phyloP scores from a whole-genome alignment of 2,888 invertebrate genomes.

The Stenurella melanura region DNA sequence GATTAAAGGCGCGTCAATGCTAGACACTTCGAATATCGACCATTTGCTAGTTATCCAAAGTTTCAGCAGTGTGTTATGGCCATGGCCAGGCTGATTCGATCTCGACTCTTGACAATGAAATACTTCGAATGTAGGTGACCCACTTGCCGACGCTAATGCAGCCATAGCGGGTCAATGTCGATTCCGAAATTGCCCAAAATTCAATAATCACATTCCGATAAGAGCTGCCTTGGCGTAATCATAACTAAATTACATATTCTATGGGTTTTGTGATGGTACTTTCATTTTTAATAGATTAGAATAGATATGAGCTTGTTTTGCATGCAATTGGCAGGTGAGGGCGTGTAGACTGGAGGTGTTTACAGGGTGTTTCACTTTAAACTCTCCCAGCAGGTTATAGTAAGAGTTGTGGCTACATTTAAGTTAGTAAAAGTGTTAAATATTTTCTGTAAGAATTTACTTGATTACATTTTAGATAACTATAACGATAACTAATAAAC shows the following conservation, averaged over 20 bases:
- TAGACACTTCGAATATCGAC: conserved; percentile 34
- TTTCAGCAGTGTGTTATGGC: conserved; percentile 52
- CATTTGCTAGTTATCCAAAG: conserved; percentile 26
- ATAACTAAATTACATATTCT: background rate
- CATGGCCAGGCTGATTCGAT: conserved; percentile 60
- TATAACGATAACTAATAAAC: too few species aligned
- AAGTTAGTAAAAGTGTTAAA: too few species aligned
- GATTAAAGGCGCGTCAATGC: conserved; percentile 34
- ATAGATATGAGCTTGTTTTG: background rate
- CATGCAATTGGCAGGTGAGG: background rate
- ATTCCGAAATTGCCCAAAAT: conserved; percentile 52
- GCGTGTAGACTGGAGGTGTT: background rate
- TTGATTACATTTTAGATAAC: too few species aligned
- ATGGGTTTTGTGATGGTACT: conserved; percentile 12
- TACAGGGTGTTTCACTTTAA: background rate
- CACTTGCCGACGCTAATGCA: conserved; percentile 56
- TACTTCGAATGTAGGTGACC: conserved; percentile 64
- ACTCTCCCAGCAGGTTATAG: background rate
- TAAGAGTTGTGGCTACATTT: too few species aligned
- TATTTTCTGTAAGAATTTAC: too few species aligned
- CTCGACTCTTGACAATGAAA: conserved; percentile 64
- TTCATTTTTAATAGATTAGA: conserved; percentile 2
- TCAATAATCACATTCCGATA: conserved; percentile 30
- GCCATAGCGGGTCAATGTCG: conserved; percentile 61
- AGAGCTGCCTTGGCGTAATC: conserved; percentile 25